Conservation (phyloP, 2,113 vertebrate genomes). For the Micromys minutus region DNA sequence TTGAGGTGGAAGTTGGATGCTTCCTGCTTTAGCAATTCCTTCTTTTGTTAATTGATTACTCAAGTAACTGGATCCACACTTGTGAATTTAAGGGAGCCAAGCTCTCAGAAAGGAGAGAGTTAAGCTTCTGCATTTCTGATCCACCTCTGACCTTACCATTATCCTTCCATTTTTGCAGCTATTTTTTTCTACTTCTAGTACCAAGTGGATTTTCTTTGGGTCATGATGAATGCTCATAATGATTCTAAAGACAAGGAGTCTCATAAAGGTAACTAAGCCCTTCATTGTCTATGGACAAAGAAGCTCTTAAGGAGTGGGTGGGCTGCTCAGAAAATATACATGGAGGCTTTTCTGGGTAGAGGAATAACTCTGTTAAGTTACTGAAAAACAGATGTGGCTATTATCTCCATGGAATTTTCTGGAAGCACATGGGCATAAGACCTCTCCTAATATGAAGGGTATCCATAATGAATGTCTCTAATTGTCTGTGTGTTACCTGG, state of each 20-base stretch:
- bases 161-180: background rate
- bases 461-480: background rate
- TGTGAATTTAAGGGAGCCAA: background rate
- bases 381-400: background rate
- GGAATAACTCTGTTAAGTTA: background rate
- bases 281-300: background rate
- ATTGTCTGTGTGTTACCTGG: too few relatives aligned
- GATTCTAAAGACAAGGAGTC: slow-evolving; percentile 37
- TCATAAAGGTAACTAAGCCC: slow-evolving; percentile 62
- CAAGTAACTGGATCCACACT: background rate
- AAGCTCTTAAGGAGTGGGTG: background rate
- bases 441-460: background rate
- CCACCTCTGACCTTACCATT: background rate
- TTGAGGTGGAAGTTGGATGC: background rate
- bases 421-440: rapidly evolving
- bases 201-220: slow-evolving; percentile 57
- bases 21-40: background rate
- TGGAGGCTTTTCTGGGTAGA: background rate
- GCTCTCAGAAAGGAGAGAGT: background rate
- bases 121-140: background rate
- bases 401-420: too few relatives aligned
- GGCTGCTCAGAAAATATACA: background rate
- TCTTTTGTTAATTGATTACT: background rate
- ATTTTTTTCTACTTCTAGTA: background rate
- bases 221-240: slow-evolving; percentile 89